Base-by-base conservation (phyloP, 2,888 invertebrate species). In the Tetragonula carbonaria region DNA sequence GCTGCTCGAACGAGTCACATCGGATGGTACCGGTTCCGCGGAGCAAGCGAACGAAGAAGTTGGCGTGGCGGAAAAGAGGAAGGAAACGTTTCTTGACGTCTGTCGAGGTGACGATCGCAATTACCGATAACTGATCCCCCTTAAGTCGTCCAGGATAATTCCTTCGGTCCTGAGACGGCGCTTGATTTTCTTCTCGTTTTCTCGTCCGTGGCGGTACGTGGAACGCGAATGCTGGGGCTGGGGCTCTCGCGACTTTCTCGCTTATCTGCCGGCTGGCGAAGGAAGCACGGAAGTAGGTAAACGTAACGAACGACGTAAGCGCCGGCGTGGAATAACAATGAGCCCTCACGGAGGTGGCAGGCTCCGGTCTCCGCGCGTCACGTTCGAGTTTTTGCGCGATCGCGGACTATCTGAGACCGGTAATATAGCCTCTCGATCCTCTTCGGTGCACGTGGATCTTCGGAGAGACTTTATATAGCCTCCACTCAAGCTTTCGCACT, bases 251-350 rank as follows among this genome's bases (percentile, higher is more conserved):
- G 75, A 78, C 38, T 62, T 50, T 55, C 70, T 77, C 74, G 76
- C 75, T 79, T 84, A 78, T 68, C 78, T 11, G 65, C 65, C 23
- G 18, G 23, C 63, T 45, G 63, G 55, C 71, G 55, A 55, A 67
- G 62, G 72, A 79, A 82, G 78, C 66, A 63, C 83, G 82, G 84
- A 86, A 86, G 87, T 75, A 57, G 80, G 77, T 82, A 82, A 88
- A 87, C 84, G 88, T 79, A 82, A 84, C 86, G 84, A 87, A 80
- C 77, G 82, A 80, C 80, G 86, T 76, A 70, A 80, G 74, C 66
- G 68, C 28, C 51, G 75, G 33, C 78, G 62, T 57, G 72, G 84
- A 86, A 88, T 88, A 88, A 81, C 83, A 85, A 83, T 72, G 85
- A 85, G 65, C 21, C 53, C 18, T 45, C 23, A 8, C 38, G 16